A percentile compares a stretch with the other conserved stretches of the same genome.
Conservation (phyloP, 2,797 vertebrate genomes). For the Gastrophryne carolinensis region DNA sequence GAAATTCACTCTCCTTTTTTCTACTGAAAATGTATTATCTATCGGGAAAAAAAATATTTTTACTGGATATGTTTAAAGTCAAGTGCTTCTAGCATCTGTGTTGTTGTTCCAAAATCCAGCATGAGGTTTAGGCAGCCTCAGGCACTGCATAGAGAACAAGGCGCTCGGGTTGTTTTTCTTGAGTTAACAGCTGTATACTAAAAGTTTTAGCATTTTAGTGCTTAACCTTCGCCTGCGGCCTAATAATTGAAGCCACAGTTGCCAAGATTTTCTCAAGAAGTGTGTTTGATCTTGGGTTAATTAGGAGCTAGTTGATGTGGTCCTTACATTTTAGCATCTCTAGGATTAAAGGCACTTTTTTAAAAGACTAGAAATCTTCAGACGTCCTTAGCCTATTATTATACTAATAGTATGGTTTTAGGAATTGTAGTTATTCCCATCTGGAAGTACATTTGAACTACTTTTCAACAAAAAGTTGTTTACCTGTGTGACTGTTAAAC, state of each 20-base stretch:
- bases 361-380: background rate
- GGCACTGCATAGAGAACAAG: background rate
- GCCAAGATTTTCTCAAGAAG: background rate
- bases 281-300: background rate
- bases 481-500: no score
- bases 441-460: no score
- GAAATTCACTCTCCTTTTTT: background rate
- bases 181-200: background rate
- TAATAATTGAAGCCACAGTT: background rate
- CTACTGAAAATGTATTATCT: background rate
- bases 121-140: background rate
- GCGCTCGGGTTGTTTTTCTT: background rate
- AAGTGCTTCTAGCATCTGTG: background rate
- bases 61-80: background rate
- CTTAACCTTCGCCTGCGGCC: background rate
- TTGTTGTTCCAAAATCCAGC: background rate
- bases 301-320: background rate
- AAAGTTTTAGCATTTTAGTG: background rate
- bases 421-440: no score
- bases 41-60: background rate
- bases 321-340: background rate
- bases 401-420: no score
- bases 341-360: background rate
- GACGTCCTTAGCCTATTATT: no score
- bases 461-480: no score